A percentile compares a stretch with the other conserved stretches of the same genome.
Conservation (phyloP, 2,797 vertebrate species). For the Gadopsis bispinosus region DNA sequence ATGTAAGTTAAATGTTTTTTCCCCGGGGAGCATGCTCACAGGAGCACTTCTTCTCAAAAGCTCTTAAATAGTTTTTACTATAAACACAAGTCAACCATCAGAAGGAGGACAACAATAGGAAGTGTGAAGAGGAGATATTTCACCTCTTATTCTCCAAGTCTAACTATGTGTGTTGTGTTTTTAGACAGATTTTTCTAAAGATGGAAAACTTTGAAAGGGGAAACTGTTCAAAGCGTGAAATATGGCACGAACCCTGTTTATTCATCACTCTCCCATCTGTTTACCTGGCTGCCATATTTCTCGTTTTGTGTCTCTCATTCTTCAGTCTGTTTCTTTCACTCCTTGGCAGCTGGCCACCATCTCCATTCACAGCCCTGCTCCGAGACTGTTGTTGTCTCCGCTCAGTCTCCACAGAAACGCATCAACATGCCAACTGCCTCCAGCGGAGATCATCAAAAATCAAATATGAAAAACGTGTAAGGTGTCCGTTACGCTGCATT, state of each 20-base stretch:
- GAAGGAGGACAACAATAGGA: neutral
- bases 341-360: slow-evolving; percentile 51
- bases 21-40: neutral
- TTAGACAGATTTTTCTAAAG: neutral
- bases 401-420: slow-evolving; percentile 42
- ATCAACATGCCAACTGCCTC: slow-evolving; percentile 48
- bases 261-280: slow-evolving; percentile 42
- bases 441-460: slow-evolving; percentile 52
- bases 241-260: neutral
- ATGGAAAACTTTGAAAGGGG: neutral
- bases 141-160: neutral
- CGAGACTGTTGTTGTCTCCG: neutral
- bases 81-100: neutral
- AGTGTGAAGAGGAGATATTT: neutral
- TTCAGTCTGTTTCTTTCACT: slow-evolving; percentile 33
- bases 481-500: slow-evolving; percentile 1
- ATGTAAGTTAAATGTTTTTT: neutral
- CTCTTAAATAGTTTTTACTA: neutral
- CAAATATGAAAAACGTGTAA: slow-evolving; percentile 38
- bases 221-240: neutral
- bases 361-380: slow-evolving; percentile 44
- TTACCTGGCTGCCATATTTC: slow-evolving; percentile 45
- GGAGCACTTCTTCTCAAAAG: neutral
- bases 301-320: slow-evolving; percentile 25
- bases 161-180: neutral